Conservation (phyloP, 1,140 invertebrate species). For the Rhyzopertha dominica region DNA sequence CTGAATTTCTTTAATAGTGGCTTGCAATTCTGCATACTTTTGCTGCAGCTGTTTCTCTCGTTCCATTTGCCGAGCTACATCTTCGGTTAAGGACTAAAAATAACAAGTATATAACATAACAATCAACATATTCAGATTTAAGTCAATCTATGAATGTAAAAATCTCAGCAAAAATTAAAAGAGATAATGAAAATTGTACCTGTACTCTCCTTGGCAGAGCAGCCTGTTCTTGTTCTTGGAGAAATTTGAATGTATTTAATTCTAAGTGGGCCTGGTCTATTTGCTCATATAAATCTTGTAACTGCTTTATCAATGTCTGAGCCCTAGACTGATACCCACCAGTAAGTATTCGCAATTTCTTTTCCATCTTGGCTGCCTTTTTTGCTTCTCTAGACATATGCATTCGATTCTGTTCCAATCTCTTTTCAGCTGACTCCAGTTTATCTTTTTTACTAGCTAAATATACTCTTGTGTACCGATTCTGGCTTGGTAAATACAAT, state of each 20-base stretch:
- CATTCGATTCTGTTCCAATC: conserved; percentile 85
- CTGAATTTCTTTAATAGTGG: conserved; percentile 43
- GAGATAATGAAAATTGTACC: conserved; percentile 21
- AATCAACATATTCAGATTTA: conserved; percentile 1
- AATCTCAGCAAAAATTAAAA: conserved; percentile 11
- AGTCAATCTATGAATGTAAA: neutral
- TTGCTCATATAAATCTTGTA: conserved; percentile 83
- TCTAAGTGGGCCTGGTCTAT: conserved; percentile 86
- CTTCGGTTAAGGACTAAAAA: conserved; percentile 77
- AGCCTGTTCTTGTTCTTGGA: conserved; percentile 83
- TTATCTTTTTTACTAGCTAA: conserved; percentile 93
- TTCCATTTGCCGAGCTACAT: conserved; percentile 87
- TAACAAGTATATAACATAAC: conserved; percentile 13
- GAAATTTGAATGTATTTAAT: conserved; percentile 86
- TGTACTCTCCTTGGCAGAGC: conserved; percentile 83
- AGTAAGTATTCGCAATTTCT: conserved; percentile 91
- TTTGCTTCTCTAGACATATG: conserved; percentile 96
- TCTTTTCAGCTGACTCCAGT: conserved; percentile 87
- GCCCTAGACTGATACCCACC: conserved; percentile 84
- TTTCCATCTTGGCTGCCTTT: conserved; percentile 94
- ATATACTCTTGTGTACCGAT: conserved; percentile 82
- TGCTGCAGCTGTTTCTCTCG: conserved; percentile 84
- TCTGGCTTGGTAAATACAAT: conserved; percentile 42
- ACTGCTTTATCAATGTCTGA: conserved; percentile 85
- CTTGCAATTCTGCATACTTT: conserved; percentile 66